These are phyloP conservation scores for Rana temporaria DNA, from an alignment of 2,113 vertebrate genomes.

Conservation along the genomic window DNA sequence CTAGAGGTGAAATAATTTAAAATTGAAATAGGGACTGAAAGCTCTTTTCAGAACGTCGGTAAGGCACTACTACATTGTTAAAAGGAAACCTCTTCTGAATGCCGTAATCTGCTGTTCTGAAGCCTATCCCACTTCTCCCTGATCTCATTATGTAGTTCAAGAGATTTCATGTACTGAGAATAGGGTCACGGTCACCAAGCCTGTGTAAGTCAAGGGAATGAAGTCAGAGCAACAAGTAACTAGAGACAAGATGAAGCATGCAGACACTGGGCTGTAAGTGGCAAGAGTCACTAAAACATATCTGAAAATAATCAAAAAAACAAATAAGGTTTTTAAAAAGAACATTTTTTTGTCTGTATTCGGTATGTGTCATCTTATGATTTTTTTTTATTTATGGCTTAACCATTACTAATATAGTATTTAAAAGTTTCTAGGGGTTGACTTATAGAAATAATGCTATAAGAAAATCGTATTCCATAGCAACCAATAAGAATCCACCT, in stretches of 20 bases:
- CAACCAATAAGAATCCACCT: too few species aligned
- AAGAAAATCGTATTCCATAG: too few species aligned
- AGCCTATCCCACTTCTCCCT: constrained; percentile 60
- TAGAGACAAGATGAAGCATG: constrained; percentile 43
- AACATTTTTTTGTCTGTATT: too few species aligned
- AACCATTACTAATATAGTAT: too few species aligned
- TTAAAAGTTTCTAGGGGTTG: too few species aligned
- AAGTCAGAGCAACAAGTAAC: constrained; percentile 74
- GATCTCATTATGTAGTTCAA: constrained; percentile 77
- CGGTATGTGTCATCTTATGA: too few species aligned
- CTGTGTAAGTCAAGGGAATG: constrained; percentile 64
- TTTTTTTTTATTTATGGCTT: too few species aligned
- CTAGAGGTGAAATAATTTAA: not conserved
- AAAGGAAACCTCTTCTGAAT: constrained; percentile 59
- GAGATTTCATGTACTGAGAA: constrained; percentile 77
- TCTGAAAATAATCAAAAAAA: too few species aligned
- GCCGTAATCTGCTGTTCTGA: constrained; percentile 64
- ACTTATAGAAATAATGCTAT: too few species aligned
- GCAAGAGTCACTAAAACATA: not conserved
- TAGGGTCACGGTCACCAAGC: constrained; percentile 74
- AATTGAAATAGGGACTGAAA: not conserved
- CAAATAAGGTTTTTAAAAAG: too few species aligned
- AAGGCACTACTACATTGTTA: constrained; percentile 55
- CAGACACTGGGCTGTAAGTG: not conserved
- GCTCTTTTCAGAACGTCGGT: constrained; percentile 19